Conservation (phyloP, 2,797 vertebrate genomes). For the Fundulus diaphanus region DNA sequence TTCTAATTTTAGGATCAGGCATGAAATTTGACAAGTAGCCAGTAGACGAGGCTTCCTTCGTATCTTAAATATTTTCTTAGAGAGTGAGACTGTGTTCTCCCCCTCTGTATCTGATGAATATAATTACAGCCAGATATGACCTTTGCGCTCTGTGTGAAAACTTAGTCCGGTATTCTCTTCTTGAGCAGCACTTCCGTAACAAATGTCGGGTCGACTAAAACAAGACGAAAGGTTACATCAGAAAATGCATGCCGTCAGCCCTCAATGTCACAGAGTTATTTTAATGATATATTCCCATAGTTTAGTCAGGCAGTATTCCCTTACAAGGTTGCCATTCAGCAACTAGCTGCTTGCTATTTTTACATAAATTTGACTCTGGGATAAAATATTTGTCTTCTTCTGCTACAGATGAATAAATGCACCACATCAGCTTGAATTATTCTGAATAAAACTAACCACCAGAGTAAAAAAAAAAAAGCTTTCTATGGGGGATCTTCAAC, state of each 20-base stretch:
- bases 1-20: constrained; percentile 31
- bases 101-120: constrained; percentile 77
- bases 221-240: constrained; percentile 80
- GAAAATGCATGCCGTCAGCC: constrained; percentile 74
- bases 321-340: constrained; percentile 59
- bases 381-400: constrained; percentile 53
- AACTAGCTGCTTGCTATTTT: constrained; percentile 68
- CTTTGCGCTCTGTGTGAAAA: constrained; percentile 78
- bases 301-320: constrained; percentile 58
- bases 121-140: constrained; percentile 86
- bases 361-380: constrained; percentile 67
- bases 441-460: constrained; percentile 41
- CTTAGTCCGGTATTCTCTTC: constrained; percentile 69
- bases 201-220: constrained; percentile 83
- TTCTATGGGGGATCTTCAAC: constrained; percentile 21
- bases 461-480: constrained; percentile 38
- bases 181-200: constrained; percentile 79
- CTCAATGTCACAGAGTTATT: constrained; percentile 75
- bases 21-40: constrained; percentile 60
- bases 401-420: constrained; percentile 42
- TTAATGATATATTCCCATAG: constrained; percentile 75
- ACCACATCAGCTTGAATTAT: constrained; percentile 27
- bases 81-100: constrained; percentile 62
- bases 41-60: constrained; percentile 48
- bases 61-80: constrained; percentile 75